Base-by-base conservation (phyloP, 2,113 vertebrate species). In the Eira barbara region DNA sequence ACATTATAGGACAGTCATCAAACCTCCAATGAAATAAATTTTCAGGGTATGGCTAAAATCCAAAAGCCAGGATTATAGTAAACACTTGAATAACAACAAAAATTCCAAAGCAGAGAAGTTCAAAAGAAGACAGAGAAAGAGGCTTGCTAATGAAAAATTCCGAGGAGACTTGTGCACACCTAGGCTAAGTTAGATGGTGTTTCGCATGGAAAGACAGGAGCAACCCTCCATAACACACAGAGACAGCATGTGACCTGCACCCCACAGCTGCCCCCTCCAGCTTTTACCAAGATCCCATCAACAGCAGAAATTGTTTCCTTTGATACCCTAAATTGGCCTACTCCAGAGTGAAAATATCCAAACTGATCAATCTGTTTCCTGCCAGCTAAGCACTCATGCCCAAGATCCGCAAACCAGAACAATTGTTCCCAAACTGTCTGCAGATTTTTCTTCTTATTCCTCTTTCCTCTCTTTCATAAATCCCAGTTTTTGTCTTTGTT, bases 31-130 rank as follows among this genome's bases (percentile, higher is more conserved):
- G 42, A 95, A 90, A 63, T 86, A 87, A 74, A 11, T 81, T 76
- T 81, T 82, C 25, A 31, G 73, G n/a, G 74, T 95, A 76, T n/a
- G n/a, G 25, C n/a, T 87, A 96, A 93, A 89, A 95, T 45, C 45
- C 42, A 79, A 94, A 94, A 71, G 82, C 42, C 49, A 91, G 57
- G 74, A 69, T 61, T 67, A 78, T 1, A 81, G 29, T 76, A 86
- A 92, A 81, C 42, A 67, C 34, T 84, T 84, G 9, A 39, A 95
- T 9, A 79, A 79, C 27, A 92, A 93, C 20, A 76, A 45, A 88
- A 21, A 59, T 65, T 79, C 6, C 71, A 78, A 91, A 80, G 78
- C 21, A 79, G 36, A 25, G 3, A 57, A 57, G 5, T 73, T 63
- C 74, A 87, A 63, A 76, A 83, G 89, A 81, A 63, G 36, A 63